Evolutionary conservation across 1,140 invertebrate genomes (phyloP).

Genomic region (Solenopsis invicta): DNA sequence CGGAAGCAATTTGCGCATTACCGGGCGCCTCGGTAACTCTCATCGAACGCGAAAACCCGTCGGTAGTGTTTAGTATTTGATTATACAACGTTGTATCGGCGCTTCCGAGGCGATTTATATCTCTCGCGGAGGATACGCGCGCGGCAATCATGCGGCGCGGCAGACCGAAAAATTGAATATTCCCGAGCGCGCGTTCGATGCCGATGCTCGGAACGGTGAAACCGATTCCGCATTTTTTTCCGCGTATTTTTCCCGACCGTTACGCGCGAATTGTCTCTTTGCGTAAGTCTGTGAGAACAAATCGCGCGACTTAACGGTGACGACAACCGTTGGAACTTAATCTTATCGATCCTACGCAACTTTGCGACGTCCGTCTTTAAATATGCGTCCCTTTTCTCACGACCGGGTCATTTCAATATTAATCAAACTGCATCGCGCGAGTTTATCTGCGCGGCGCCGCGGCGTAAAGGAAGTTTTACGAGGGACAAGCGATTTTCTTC

Average conservation of each 20-base stretch:
- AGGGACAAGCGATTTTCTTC: constrained; percentile 14
- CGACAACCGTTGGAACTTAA: constrained; percentile 16
- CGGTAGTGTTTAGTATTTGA: constrained; percentile 37
- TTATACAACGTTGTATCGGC: constrained; percentile 54
- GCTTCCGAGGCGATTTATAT: constrained; percentile 53
- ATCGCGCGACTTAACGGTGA: constrained; percentile 46
- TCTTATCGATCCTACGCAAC: not conserved
- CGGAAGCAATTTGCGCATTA: not conserved
- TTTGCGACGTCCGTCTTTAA: not conserved
- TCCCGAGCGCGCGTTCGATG: constrained; percentile 41
- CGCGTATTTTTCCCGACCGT: constrained; percentile 61
- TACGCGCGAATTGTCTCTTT: constrained; percentile 5
- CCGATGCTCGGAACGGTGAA: constrained; percentile 30
- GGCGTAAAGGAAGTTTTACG: not conserved
- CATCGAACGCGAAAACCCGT: constrained; percentile 9
- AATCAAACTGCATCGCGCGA: not conserved
- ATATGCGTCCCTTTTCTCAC: not conserved
- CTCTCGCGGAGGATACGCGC: constrained; percentile 18
- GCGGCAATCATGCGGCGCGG: constrained; percentile 58
- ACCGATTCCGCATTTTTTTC: constrained; percentile 20
- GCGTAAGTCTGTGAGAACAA: constrained; percentile 38
- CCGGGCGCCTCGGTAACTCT: not conserved
- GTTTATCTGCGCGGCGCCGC: too few species aligned
- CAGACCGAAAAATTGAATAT: constrained; percentile 68
- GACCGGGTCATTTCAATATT: not conserved